Conservation (phyloP, 2,888 invertebrate species). For the Caenorhabditis sulstoni region DNA sequence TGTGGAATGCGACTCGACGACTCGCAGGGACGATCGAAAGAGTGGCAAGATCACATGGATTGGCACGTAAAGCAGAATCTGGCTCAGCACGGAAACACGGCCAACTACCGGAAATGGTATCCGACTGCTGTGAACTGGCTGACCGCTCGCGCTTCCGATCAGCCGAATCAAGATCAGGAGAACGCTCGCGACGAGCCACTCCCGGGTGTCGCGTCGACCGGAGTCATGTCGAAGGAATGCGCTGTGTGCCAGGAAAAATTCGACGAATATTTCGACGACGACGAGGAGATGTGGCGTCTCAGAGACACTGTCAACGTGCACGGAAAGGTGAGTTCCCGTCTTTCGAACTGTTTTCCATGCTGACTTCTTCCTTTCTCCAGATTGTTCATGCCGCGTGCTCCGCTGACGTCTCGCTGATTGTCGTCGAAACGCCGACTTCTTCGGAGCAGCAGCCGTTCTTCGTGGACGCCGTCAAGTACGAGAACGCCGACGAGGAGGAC, state of each 20-base stretch:
- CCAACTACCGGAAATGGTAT: conserved; percentile 43
- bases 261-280: conserved; percentile 96
- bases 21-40: conserved; percentile 42
- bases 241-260: conserved; percentile 94
- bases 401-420: conserved; percentile 31
- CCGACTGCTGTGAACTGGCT: conserved; percentile 31
- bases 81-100: neutral
- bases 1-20: conserved; percentile 93
- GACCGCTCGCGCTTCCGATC: conserved; percentile 28
- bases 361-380: conserved; percentile 24
- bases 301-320: conserved; percentile 64
- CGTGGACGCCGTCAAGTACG: conserved; percentile 23
- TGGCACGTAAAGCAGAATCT: conserved; percentile 97
- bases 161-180: conserved; percentile 19
- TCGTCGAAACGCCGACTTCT: conserved; percentile 11
- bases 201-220: conserved; percentile 36
- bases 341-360: no score
- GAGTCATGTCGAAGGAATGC: conserved; percentile 84
- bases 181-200: conserved; percentile 20
- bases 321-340: conserved; percentile 57
- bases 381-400: conserved; percentile 50
- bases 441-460: conserved; percentile 9
- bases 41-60: conserved; percentile 88
- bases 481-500: conserved; percentile 13
- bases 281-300: conserved; percentile 97